Base-by-base conservation (phyloP, 1,140 invertebrate species). In the Bicyclus anynana region DNA sequence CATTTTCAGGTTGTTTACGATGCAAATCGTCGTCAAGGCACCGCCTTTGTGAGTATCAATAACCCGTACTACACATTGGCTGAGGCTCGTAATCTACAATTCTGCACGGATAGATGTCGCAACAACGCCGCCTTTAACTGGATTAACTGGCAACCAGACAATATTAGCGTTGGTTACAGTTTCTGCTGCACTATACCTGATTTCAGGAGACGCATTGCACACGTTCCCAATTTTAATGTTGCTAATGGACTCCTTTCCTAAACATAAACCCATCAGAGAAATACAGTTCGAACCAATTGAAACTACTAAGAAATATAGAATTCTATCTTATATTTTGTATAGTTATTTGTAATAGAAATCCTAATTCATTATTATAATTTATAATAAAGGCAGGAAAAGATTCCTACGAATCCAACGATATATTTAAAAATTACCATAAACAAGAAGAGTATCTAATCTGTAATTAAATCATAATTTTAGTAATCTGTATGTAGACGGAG, bases 141-240 rank as follows among this genome's bases (percentile, higher is more conserved):
- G 92, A 50, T 89, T 38, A 65, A 65, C 7, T 89, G 88, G 88
- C 67, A 80, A 29, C 69, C 72, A 2, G 80, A 86, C 10, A 84
- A 91, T 64, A 89, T 92, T 23, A 83, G 77, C 20, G 66, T 88
- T 2, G 94, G 93, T 0, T 92, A 91, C 69, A 91, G 91, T 5
- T 94, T 94, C 69, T 93, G 92, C 48, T 94, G 93, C 71, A 86
- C 87, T 9, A 85, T 94, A 7, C 71, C 85, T 35, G 91, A 93
- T 23, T 91, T 94, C 72, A 82, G 90, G 42, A 89, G 78, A 56
- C 74, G 76, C 1, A 87, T 94, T 14, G 83, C 79, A 1, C 77
- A 88, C 33, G 65, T 92, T 9, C 91, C 91, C 0, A 27, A 63
- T 13, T 78, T 91, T n/a, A 63, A 76, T 46, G 88, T 90, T n/a